These are phyloP conservation scores for Rynchops niger DNA, from an alignment of 2,113 vertebrate genomes.

Conservation along the genomic window DNA sequence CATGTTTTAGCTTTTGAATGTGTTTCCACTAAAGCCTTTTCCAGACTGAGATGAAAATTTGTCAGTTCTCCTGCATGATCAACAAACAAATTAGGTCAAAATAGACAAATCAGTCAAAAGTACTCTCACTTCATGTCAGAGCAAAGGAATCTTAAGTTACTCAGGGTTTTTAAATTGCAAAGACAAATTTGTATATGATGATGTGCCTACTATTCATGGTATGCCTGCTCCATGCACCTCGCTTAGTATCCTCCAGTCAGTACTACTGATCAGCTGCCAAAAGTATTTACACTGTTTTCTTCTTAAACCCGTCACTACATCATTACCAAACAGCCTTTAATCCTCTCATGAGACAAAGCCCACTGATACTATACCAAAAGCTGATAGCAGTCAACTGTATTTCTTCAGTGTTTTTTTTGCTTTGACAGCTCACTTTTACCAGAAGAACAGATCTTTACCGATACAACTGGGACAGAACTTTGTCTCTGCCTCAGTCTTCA, in stretches of 20 bases:
- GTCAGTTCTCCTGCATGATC: background rate
- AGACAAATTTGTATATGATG: background rate
- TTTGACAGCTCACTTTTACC: background rate
- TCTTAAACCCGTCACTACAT: background rate
- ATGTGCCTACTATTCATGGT: background rate
- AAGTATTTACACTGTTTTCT: background rate
- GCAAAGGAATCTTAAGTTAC: background rate
- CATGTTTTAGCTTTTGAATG: background rate
- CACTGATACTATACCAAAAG: background rate
- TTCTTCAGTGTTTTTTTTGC: background rate
- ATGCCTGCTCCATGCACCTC: background rate
- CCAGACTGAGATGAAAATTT: background rate
- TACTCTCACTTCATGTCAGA: background rate
- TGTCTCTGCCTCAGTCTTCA: background rate
- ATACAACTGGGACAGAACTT: background rate
- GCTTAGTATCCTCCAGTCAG: background rate
- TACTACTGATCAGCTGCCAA: slow-evolving; percentile 9
- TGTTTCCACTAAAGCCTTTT: background rate
- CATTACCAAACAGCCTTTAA: background rate
- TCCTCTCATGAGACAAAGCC: background rate
- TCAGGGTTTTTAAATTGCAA: background rate
- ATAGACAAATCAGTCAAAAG: background rate
- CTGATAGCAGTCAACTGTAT: background rate
- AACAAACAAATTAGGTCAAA: background rate
- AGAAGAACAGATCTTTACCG: background rate